Evolutionary conservation across 2,797 vertebrate genomes (phyloP), one percentile per base, ranked within the genome.

Genomic region (Gadopsis marmoratus): DNA sequence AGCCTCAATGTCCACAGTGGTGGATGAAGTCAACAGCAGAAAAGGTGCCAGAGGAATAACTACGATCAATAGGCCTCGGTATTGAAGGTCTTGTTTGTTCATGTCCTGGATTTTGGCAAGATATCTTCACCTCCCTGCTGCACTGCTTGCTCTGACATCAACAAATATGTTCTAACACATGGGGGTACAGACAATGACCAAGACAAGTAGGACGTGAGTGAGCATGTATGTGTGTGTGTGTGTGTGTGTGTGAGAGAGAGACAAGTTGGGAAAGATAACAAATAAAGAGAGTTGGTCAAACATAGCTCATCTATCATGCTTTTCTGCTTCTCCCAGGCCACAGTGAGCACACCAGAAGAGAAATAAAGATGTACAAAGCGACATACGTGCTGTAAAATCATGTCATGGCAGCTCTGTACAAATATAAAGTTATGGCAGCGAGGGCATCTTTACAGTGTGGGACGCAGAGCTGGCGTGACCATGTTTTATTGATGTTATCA

Each of bases 401-500:
- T 56, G 55, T 71, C 62, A 78, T 69, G 68, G 71, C 89, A 83
- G 81, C 76, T 74, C 60, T 78, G 79, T 59, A 84, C 74, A 87
- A 84, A 91, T 78, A 82, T 83, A 72, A 88, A 78, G 83, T 84
- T 78, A 88, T 81, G 60, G 79, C 63, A 71, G 78, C 77, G n/a
- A 59, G 0, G 9, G 61, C 63, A 66, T 84, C 81, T 76, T 85
- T 82, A 80, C 56, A 76, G 67, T 58, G 68, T 26, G 78, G 67
- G 77, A 79, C 56, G 67, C 54, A 65, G 70, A 71, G 73, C 51
- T 37, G 17, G 39, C 71, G 50, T 74, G 82, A 80, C 51, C 63
- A 61, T 76, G 76, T 83, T 93, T 91, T 86, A 87, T 86, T 83
- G 91, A 86, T 71, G 67, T 71, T 90, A 78, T 64, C n/a, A n/a